Percentiles rank a stretch among this genome's conserved stretches.
These are phyloP conservation scores for Drosophila kepulauana DNA, from an alignment of 1,140 invertebrate genomes.

Conservation along the genomic window DNA sequence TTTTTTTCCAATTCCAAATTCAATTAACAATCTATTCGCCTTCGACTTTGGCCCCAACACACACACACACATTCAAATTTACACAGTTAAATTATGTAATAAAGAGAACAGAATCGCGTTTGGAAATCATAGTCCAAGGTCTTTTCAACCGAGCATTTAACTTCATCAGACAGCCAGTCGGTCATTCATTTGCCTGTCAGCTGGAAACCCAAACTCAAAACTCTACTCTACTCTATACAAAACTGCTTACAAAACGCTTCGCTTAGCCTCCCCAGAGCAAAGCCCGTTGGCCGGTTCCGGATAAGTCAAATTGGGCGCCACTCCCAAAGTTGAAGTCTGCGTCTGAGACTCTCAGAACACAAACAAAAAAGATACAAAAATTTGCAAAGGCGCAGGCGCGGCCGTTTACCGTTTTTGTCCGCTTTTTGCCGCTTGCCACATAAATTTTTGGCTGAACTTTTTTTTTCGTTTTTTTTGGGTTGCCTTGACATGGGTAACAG, in stretches of 20 bases:
- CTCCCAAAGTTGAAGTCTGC: slow-evolving; percentile 55
- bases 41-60: slow-evolving; percentile 47
- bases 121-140: slow-evolving; percentile 66
- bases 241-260: slow-evolving; percentile 64
- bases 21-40: slow-evolving; percentile 72
- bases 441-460: slow-evolving; percentile 55
- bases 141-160: slow-evolving; percentile 53
- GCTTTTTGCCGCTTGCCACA: slow-evolving; percentile 67
- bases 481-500: slow-evolving; percentile 46
- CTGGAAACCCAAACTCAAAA: slow-evolving; percentile 35
- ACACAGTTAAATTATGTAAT: slow-evolving; percentile 65
- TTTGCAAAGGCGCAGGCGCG: slow-evolving; percentile 62
- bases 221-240: background rate
- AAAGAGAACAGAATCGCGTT: slow-evolving; percentile 57
- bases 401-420: slow-evolving; percentile 64
- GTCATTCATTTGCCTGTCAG: slow-evolving; percentile 73
- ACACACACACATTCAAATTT: slow-evolving; percentile 17
- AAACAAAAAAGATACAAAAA: background rate
- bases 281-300: slow-evolving; percentile 45
- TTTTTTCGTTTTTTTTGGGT: background rate
- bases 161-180: slow-evolving; percentile 38
- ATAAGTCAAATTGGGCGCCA: slow-evolving; percentile 37
- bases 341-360: slow-evolving; percentile 12
- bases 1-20: slow-evolving; percentile 59
- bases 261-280: slow-evolving; percentile 59